phyloP scores from a whole-genome alignment of 2,113 vertebrate species.

The Panthera uncia region DNA sequence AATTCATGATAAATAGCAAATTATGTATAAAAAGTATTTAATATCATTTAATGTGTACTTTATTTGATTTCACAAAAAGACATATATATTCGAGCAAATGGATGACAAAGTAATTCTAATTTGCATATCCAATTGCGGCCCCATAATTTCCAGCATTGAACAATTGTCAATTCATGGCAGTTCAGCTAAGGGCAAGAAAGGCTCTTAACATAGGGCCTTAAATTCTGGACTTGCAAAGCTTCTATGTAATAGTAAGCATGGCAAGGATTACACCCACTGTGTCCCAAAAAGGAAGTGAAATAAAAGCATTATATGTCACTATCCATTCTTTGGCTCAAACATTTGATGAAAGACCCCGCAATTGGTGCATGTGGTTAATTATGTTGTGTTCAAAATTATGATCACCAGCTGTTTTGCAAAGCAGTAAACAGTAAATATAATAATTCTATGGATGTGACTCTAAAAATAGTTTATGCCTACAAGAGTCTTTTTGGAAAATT shows the following conservation, averaged over 20 bases:
- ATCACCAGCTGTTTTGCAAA: background rate
- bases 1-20: background rate
- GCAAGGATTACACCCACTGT: background rate
- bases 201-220: background rate
- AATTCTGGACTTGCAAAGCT: background rate
- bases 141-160: background rate
- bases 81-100: background rate
- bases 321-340: background rate
- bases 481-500: slow-evolving; percentile 86
- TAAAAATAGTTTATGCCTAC: slow-evolving; percentile 82
- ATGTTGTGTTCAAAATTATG: background rate
- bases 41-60: background rate
- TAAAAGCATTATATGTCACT: background rate
- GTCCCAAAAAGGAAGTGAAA: background rate
- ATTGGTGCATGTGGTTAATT: background rate
- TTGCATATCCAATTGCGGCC: background rate
- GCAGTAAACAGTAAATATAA: background rate
- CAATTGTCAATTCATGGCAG: background rate
- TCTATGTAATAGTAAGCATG: background rate
- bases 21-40: background rate
- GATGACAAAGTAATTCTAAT: background rate
- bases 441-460: slow-evolving; percentile 60
- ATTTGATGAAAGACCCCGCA: accelerated
- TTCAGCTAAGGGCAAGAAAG: background rate
- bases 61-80: background rate